Evolutionary conservation across 1,140 invertebrate species (phyloP), one percentile per base, ranked within the genome.

Genomic region (Vollenhovia emeryi): DNA sequence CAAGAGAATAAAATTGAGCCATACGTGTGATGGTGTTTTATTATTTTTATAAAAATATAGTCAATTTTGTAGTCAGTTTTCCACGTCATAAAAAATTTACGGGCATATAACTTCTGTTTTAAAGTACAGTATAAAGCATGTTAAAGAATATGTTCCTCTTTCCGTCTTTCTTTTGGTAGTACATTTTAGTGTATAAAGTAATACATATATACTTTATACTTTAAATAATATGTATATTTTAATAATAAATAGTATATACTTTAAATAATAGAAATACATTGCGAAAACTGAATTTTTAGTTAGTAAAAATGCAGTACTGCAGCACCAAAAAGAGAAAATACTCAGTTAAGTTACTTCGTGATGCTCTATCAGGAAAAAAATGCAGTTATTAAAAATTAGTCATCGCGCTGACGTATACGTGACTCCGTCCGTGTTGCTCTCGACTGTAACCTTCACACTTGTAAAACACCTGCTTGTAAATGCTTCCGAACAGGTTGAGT

Each of bases 361-460:
- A 27, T 27, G n/a, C 24, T 40, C 24, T 11, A 15, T n/a, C 9
- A n/a, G 15, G 27, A 66, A 4, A 15, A 8, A 50, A 6, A 57
- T 43, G 15, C 24, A 21, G 48, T n/a, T 30, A 68, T 79, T 64
- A 18, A 30, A 27, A 50, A 62, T 76, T 84, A 84, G 71, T 74
- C 80, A 76, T 48, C 55, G 15, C 15, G 9, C 21, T 30, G 43
- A 24, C 48, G 36, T n/a, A 45, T 21, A 8, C 9, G 59, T 40
- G 55, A 52, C 55, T 52, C 13, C 60, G 18, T 64, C 73, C 7
- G 9, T 36, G 9, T 71, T 48, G 27, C 57, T 52, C 55, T 64
- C 52, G 68, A 21, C 40, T 24, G 18, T 74, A 45, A 74, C 76
- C 76, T 87, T 82, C 48, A 75, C 43, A 52, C 71, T 62, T 57